Percentiles rank a stretch among this genome's conserved stretches.
Conservation (phyloP, 1,140 invertebrate genomes). For the Dryas iulia region DNA sequence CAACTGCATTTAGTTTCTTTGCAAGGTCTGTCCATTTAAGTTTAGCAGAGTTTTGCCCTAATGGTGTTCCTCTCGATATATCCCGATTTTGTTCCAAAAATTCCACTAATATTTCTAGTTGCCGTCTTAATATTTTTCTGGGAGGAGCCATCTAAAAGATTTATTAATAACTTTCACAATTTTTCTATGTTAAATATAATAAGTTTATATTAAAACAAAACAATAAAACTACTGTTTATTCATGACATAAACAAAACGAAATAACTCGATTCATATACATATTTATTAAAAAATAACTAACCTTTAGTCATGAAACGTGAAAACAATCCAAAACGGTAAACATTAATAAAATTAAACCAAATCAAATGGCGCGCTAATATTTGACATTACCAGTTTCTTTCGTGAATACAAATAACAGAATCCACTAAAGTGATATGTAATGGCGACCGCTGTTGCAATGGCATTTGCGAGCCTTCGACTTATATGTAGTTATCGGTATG, state of each 20-base stretch:
- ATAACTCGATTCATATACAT: neutral
- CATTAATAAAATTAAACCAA: constrained; percentile 17
- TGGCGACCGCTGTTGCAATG: constrained; percentile 47
- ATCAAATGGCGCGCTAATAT: constrained; percentile 48
- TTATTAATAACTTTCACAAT: constrained; percentile 5
- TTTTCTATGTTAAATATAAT: neutral
- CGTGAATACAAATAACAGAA: constrained; percentile 36
- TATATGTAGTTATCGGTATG: constrained; percentile 1
- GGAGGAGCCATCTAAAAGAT: constrained; percentile 63
- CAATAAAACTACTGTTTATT: neutral
- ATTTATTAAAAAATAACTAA: neutral
- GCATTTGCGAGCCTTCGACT: constrained; percentile 5
- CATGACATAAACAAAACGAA: neutral
- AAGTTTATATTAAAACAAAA: neutral
- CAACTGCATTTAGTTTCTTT: constrained; percentile 61
- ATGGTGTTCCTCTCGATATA: constrained; percentile 54
- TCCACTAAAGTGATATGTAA: constrained; percentile 54
- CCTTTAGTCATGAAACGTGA: neutral
- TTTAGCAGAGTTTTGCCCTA: constrained; percentile 44
- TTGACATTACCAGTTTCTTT: constrained; percentile 69
- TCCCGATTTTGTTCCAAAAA: constrained; percentile 64
- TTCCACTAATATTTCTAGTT: constrained; percentile 63
- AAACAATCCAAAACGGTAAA: neutral
- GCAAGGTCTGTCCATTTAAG: constrained; percentile 57
- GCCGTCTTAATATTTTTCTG: constrained; percentile 55